phyloP scores from a whole-genome alignment of 2,888 invertebrate genomes.

The Beris chalybata region DNA sequence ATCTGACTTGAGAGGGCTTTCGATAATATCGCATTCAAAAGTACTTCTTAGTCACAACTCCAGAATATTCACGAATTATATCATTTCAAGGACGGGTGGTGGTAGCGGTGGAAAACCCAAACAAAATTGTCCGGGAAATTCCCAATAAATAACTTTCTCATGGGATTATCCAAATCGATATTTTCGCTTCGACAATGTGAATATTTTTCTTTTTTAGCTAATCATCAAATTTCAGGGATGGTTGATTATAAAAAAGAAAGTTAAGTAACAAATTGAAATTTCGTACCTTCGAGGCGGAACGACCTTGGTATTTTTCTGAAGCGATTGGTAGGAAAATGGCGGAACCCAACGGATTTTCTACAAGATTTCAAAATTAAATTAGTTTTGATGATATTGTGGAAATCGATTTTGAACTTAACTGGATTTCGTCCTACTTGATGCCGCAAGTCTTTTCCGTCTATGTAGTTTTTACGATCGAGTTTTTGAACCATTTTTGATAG shows the following conservation, averaged over 20 bases:
- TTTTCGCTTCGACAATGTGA: background rate
- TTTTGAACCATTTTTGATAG: conserved; percentile 6
- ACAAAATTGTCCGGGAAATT: too few relatives aligned
- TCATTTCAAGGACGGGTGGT: too few relatives aligned
- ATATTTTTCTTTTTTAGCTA: too few relatives aligned
- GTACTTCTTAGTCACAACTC: too few relatives aligned
- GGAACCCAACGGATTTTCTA: conserved; percentile 44
- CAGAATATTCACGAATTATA: too few relatives aligned
- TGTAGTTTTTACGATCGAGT: background rate
- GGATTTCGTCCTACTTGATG: background rate
- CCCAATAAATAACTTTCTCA: too few relatives aligned
- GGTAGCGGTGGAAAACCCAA: too few relatives aligned
- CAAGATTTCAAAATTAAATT: conserved; percentile 1
- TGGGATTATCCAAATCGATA: conserved; percentile 33
- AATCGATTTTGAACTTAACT: conserved; percentile 11
- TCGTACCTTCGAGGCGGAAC: conserved; percentile 50
- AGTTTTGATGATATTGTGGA: background rate
- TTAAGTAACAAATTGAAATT: background rate
- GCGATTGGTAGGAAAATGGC: conserved; percentile 52
- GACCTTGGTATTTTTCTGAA: conserved; percentile 51
- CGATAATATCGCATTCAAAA: too few relatives aligned
- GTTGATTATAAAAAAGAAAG: too few relatives aligned
- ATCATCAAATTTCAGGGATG: too few relatives aligned
- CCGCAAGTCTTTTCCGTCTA: conserved; percentile 1
- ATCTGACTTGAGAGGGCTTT: too few relatives aligned